Evolutionary conservation across 2,113 vertebrate species (phyloP).

Genomic region (Serinus canaria): DNA sequence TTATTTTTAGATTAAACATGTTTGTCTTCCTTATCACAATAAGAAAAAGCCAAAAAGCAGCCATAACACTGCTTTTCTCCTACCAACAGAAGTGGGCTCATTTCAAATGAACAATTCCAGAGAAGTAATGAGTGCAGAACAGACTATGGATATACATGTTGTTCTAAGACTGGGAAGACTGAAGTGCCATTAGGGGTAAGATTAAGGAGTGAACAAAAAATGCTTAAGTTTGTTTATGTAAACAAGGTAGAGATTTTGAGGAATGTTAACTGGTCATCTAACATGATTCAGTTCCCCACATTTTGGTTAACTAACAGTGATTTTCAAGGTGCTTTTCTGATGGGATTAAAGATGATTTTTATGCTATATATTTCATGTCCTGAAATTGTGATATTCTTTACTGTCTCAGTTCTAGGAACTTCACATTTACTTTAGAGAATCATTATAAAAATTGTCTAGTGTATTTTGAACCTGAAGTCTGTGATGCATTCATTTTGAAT

Average conservation of each 20-base stretch:
- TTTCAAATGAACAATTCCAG: neutral
- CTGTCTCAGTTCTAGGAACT: neutral
- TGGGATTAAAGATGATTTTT: neutral
- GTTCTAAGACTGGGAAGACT: neutral
- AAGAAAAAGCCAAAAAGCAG: neutral
- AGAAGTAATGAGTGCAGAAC: neutral
- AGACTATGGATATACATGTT: neutral
- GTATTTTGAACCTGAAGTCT: neutral
- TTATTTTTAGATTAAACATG: neutral
- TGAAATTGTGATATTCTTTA: neutral
- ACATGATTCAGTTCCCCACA: neutral
- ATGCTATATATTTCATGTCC: neutral
- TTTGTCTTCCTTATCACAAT: neutral
- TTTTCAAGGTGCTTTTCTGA: neutral
- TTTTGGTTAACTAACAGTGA: neutral
- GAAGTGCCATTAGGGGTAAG: neutral
- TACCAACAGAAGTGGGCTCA: neutral
- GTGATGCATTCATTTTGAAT: neutral
- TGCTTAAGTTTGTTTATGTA: neutral
- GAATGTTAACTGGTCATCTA: neutral
- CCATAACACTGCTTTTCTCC: neutral
- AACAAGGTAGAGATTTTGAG: neutral
- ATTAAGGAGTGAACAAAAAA: neutral
- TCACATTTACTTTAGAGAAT: neutral
- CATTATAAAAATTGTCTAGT: neutral